Base-by-base conservation (phyloP, 2,797 vertebrate species). In the Antrozous pallidus region DNA sequence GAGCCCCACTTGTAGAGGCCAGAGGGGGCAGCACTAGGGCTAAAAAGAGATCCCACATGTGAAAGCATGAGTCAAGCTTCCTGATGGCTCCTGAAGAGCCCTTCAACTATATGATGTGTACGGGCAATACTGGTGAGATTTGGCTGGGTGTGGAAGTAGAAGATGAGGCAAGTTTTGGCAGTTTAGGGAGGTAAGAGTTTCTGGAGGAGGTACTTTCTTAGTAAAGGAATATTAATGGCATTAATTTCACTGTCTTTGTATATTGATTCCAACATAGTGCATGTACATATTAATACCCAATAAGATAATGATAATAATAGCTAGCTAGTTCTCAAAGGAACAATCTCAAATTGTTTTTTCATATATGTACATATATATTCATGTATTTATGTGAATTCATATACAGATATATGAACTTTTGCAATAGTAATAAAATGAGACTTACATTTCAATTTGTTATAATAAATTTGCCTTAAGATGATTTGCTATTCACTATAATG, bases 401-500 rank as follows among this genome's bases (percentile, higher is more conserved):
- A 42, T 31, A 63, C 33, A 47, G 40, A 31, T 81, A 77, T 61
- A 69, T 3, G 65, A 0, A n/a, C 31, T 73, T 56, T 78, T 77
- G 51, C 6, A 92, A 89, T 24, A n/a, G 77, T 61, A 78, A 78
- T 51, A 87, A 95, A 82, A 91, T 61, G 6, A 88, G 40, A 56
- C 82, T 69, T n/a, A 86, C 36, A 42, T 40, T 88, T 84, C 5
- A n/a, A 33, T 69, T 92, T 86, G 54, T 86, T 86, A 51, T 33
- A 81, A 58, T 33, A 87, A 91, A 79, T 87, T 58, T 81, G 58
- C 24, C 45, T 94, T n/a, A 92, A 26, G 31, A 56, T 67, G 31
- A 9, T 36, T 91, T 93, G 42, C 14, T 77, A 42, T 24, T 24
- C 69, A 56, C 42, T 77, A 36, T 12, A 49, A 58, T 95, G 16